phyloP scores from a whole-genome alignment of 2,888 invertebrate genomes.

The Eudasyphora cyanicolor region DNA sequence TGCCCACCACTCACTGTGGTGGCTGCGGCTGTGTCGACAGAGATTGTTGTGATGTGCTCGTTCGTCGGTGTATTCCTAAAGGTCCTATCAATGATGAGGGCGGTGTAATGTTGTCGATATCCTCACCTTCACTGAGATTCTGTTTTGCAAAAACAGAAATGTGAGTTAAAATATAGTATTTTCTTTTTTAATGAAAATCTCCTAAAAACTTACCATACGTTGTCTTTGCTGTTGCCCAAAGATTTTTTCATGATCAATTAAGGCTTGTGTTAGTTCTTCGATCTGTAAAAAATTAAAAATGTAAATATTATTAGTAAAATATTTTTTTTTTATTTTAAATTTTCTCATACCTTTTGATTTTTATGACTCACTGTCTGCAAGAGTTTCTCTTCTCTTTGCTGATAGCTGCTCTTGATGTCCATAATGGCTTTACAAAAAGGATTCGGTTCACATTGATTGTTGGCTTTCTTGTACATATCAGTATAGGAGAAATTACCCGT shows the following conservation, averaged over 20 bases:
- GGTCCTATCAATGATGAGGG: constrained; percentile 4
- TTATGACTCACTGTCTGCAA: neutral
- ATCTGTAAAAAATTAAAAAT: constrained; percentile 38
- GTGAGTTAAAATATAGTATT: neutral
- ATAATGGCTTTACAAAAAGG: constrained; percentile 71
- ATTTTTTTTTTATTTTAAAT: constrained; percentile 46
- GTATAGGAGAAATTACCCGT: constrained; percentile 68
- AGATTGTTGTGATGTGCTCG: neutral
- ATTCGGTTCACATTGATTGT: constrained; percentile 59
- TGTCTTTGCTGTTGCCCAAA: constrained; percentile 28
- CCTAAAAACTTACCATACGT: constrained; percentile 47
- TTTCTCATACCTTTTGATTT: constrained; percentile 51
- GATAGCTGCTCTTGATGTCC: constrained; percentile 60
- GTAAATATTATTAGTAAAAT: neutral
- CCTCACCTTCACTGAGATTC: constrained; percentile 44
- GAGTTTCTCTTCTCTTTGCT: constrained; percentile 49
- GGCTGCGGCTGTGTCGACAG: constrained; percentile 22
- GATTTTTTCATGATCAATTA: constrained; percentile 40
- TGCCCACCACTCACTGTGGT: constrained; percentile 1
- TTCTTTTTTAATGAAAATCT: neutral
- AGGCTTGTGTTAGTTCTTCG: constrained; percentile 43
- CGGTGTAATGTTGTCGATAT: constrained; percentile 36
- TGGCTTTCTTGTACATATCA: constrained; percentile 63
- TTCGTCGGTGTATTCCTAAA: neutral
- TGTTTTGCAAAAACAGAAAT: constrained; percentile 23